A percentile compares a stretch with the other conserved stretches of the same genome.
phyloP scores from a whole-genome alignment of 2,797 vertebrate genomes.

The Eulemur albifrons region DNA sequence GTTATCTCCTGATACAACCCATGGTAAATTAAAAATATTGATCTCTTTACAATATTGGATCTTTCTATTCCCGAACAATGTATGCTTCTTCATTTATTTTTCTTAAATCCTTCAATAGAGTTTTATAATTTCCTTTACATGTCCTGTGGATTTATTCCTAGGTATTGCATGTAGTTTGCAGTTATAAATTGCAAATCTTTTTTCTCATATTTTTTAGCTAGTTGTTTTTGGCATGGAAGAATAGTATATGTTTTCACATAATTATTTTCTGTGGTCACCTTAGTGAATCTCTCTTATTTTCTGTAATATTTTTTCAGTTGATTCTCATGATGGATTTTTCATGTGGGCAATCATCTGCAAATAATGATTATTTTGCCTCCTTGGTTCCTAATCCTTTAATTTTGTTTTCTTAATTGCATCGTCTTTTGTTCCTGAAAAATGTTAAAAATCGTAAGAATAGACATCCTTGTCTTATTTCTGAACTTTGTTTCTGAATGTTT shows the following conservation, averaged over 20 bases:
- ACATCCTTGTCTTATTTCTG: neutral
- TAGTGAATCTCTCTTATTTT: neutral
- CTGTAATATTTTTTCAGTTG: neutral
- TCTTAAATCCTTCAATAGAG: neutral
- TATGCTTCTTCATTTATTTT: constrained; percentile 28
- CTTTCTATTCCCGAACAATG: neutral
- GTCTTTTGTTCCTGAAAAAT: constrained; percentile 16
- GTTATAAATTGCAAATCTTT: neutral
- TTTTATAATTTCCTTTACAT: constrained; percentile 30
- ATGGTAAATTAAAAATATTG: neutral
- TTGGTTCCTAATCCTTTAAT: constrained; percentile 19
- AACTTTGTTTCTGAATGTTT: neutral
- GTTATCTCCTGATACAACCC: neutral
- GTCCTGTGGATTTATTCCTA: neutral
- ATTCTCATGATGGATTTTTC: constrained; percentile 1
- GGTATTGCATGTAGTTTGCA: neutral
- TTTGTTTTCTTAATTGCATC: constrained; percentile 1
- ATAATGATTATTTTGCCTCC: neutral
- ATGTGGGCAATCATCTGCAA: neutral
- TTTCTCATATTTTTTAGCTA: constrained; percentile 1
- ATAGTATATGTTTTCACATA: constrained; percentile 9
- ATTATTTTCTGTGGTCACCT: constrained; percentile 1
- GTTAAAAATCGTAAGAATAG: neutral
- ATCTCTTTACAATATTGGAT: neutral
- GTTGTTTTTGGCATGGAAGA: neutral